Base-by-base conservation (phyloP, 2,888 invertebrate species). In the Orthosia gothica region DNA sequence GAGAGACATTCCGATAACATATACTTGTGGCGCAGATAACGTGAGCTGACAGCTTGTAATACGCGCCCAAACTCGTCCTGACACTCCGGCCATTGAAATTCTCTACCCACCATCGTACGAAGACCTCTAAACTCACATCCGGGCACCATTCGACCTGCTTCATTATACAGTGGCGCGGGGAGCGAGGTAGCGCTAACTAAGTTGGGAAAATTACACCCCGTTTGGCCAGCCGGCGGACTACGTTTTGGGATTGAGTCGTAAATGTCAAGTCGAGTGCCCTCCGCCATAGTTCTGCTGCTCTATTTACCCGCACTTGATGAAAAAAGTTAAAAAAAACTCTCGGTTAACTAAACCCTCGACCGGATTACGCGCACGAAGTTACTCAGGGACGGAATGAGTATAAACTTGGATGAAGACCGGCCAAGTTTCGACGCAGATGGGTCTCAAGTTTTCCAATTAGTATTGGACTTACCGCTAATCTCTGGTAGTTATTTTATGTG, bases 211-310 rank as follows among this genome's bases (percentile, higher is more conserved):
- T 90, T 90, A 91, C 89, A 92, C 89, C 79, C 89, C 92, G 93
- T 92, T 93, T 91, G 91, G 88, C 88, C 89, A 89, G 92, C 88
- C 90, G 91, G 90, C 94, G 93, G 92, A 92, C 92, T 92, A 90
- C 92, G 95, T 92, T 94, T 95, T 91, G 91, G 93, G 94, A 96
- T 96, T 95, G 95, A 96, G 96, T 95, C 96, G 95, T 96, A 96
- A 96, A 96, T 90, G 96, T 96, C 96, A 93, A 91, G 88, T 94
- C 93, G 92, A 94, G 94, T 94, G 92, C 92, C 90, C 93, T 91
- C 90, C 87, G 92, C 93, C 91, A 93, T 95, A 92, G 92, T 92
- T 94, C 91, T 92, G 89, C 87, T 92, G 92, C 90, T 92, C 94
- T 94, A 94, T 95, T 94, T 95, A 94, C 93, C 91, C 88, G 89